A percentile compares a stretch with the other conserved stretches of the same genome.
These are phyloP conservation scores for Cephalopterus ornatus DNA, from an alignment of 2,113 vertebrate genomes.

Conservation along the genomic window DNA sequence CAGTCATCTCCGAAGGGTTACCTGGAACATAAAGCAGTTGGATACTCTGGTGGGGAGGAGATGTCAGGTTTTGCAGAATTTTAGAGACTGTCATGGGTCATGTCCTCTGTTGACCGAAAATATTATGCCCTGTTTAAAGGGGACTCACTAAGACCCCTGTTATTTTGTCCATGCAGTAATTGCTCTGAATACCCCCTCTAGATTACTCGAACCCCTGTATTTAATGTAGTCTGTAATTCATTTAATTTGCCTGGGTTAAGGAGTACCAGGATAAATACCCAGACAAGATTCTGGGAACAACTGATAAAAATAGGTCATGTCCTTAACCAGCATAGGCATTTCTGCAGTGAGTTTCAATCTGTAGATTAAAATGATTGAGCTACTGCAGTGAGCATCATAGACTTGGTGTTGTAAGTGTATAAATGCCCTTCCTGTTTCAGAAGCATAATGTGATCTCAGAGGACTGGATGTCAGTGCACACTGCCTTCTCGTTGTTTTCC, in stretches of 20 bases:
- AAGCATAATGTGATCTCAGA: neutral
- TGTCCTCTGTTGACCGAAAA: neutral
- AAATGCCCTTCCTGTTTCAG: neutral
- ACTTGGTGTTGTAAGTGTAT: neutral
- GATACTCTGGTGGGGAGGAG: rapidly evolving
- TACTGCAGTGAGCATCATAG: neutral
- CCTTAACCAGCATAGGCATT: neutral
- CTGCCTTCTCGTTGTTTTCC: neutral
- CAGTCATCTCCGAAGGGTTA: neutral
- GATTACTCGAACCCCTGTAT: neutral
- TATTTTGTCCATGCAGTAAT: neutral
- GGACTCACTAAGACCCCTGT: neutral
- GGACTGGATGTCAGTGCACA: neutral
- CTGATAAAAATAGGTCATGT: neutral
- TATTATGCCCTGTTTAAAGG: neutral
- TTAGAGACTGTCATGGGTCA: neutral
- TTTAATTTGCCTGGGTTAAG: neutral
- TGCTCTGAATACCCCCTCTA: neutral
- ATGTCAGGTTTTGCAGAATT: neutral
- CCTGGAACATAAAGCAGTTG: neutral
- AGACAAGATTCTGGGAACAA: neutral
- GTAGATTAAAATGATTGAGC: neutral
- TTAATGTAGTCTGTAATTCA: neutral
- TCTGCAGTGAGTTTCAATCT: neutral
- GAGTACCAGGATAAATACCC: neutral